Conservation (phyloP, 1,140 invertebrate genomes). For the Venustaconcha ellipsiformis region DNA sequence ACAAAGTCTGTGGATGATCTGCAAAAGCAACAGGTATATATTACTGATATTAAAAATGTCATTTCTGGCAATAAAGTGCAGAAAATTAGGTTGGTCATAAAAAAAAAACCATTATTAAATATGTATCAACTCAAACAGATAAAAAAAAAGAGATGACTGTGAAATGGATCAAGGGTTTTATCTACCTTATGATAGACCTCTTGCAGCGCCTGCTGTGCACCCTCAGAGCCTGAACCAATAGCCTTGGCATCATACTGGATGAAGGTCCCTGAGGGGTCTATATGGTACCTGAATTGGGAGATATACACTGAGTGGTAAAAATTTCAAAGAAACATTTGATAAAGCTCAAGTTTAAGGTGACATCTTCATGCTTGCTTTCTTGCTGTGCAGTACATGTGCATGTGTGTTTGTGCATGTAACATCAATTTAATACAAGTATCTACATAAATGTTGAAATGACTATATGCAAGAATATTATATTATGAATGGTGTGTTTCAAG, state of each 20-base stretch:
- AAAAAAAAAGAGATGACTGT: not conserved
- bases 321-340: not conserved
- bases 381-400: not conserved
- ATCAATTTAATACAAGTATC: too few relatives aligned
- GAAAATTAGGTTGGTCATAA: too few relatives aligned
- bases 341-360: not conserved
- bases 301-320: not conserved
- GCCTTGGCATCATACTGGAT: conserved; percentile 99
- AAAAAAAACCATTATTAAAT: too few relatives aligned
- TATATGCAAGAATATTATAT: too few relatives aligned
- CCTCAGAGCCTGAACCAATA: conserved; percentile 99
- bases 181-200: conserved; percentile 85
- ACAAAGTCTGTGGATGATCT: too few relatives aligned
- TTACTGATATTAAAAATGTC: too few relatives aligned
- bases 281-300: conserved; percentile 80
- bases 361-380: not conserved
- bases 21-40: too few relatives aligned
- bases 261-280: conserved; percentile 98
- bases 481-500: too few relatives aligned
- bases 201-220: conserved; percentile 96
- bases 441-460: too few relatives aligned
- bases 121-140: too few relatives aligned
- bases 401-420: too few relatives aligned
- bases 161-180: not conserved
- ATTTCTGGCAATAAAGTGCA: too few relatives aligned